phyloP scores from a whole-genome alignment of 2,888 invertebrate species.

The Acrobeloides nanus region DNA sequence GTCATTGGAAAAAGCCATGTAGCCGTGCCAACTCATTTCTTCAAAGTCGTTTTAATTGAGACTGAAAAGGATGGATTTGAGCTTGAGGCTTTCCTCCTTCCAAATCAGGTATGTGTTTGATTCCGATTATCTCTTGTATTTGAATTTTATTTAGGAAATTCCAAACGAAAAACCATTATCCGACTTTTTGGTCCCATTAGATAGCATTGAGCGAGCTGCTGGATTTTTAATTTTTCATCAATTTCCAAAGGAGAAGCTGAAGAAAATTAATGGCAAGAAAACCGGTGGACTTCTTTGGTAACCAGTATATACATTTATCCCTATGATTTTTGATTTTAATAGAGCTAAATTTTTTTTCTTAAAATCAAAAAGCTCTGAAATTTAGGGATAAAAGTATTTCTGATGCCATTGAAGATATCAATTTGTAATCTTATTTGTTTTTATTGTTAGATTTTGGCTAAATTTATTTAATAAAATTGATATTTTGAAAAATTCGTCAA shows the following conservation, averaged over 20 bases:
- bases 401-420: too few species aligned
- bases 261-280: slow-evolving; percentile 68
- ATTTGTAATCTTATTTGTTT: too few species aligned
- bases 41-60: slow-evolving; percentile 65
- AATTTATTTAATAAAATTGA: too few species aligned
- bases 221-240: slow-evolving; percentile 85
- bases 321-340: too few species aligned
- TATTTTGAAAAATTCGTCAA: too few species aligned
- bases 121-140: background rate
- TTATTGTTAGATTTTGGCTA: too few species aligned
- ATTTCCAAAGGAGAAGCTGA: slow-evolving; percentile 67
- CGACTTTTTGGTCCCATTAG: slow-evolving; percentile 72
- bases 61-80: slow-evolving; percentile 63
- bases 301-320: background rate
- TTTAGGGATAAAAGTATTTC: too few species aligned
- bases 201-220: slow-evolving; percentile 80
- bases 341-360: too few species aligned
- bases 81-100: slow-evolving; percentile 88
- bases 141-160: slow-evolving; percentile 59
- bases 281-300: slow-evolving; percentile 5
- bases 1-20: slow-evolving; percentile 67
- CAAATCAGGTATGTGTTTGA: slow-evolving; percentile 64
- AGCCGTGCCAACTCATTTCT: slow-evolving; percentile 96
- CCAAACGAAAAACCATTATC: slow-evolving; percentile 69
- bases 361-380: too few species aligned